Conservation (phyloP, 2,888 invertebrate genomes). For the Dione vanillae region DNA sequence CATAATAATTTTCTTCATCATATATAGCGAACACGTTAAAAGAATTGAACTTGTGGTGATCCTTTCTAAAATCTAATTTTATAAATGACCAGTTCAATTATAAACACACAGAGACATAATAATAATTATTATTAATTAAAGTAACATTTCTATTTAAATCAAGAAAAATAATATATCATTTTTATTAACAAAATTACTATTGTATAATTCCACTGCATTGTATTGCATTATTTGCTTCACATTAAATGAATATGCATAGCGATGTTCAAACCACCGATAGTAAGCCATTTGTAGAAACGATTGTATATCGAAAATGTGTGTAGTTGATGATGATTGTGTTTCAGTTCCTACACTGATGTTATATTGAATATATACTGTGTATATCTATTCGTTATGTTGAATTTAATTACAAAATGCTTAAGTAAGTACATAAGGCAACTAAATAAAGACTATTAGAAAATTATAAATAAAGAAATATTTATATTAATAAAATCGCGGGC, state of each 20-base stretch:
- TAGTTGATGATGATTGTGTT: slow-evolving; percentile 23
- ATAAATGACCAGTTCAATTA: too few relatives aligned
- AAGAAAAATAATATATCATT: background rate
- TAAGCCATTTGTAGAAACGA: slow-evolving; percentile 8
- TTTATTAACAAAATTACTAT: background rate
- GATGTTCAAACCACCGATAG: slow-evolving; percentile 13
- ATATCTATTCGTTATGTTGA: background rate
- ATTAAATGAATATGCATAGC: slow-evolving; percentile 17
- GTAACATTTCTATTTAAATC: too few relatives aligned
- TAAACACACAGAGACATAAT: too few relatives aligned
- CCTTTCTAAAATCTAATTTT: too few relatives aligned
- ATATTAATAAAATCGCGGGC: background rate
- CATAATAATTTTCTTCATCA: too few relatives aligned
- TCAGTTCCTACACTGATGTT: slow-evolving; percentile 7
- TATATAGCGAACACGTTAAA: too few relatives aligned
- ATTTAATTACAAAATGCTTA: background rate
- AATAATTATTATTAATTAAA: too few relatives aligned
- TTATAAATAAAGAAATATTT: background rate
- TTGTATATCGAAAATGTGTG: slow-evolving; percentile 10
- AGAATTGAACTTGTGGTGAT: too few relatives aligned
- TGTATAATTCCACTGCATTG: background rate
- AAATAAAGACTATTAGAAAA: background rate
- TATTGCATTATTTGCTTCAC: slow-evolving; percentile 6
- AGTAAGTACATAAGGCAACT: background rate
- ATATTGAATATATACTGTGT: background rate